phyloP scores from a whole-genome alignment of 1,140 invertebrate genomes.

The Bactericera cockerelli region DNA sequence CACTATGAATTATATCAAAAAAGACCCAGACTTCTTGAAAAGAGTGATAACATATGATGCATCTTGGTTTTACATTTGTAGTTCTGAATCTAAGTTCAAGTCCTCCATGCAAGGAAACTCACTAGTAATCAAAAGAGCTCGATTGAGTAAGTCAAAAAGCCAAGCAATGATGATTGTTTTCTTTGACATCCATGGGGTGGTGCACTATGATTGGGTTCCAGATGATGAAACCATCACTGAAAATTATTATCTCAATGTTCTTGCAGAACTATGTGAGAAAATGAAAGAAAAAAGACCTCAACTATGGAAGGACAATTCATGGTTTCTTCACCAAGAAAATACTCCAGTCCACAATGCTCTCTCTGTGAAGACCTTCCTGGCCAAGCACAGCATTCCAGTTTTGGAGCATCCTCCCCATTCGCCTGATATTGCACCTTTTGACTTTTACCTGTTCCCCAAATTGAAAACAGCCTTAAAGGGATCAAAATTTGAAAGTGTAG shows the following conservation, averaged over 20 bases:
- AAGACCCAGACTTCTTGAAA: conserved; percentile 16
- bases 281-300: conserved; percentile 16
- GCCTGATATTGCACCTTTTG: no score
- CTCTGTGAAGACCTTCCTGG: conserved; percentile 19
- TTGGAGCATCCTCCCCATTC: no score
- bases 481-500: no score
- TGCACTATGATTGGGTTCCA: conserved; percentile 25
- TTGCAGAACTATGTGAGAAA: conserved; percentile 19
- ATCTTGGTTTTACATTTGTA: conserved; percentile 16
- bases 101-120: conserved; percentile 17
- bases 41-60: conserved; percentile 16
- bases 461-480: no score
- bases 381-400: conserved; percentile 19
- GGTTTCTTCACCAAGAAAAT: conserved; percentile 15
- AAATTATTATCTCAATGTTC: conserved; percentile 23
- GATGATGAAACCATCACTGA: conserved; percentile 24
- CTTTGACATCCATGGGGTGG: conserved; percentile 22
- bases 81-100: conserved; percentile 17
- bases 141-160: conserved; percentile 18
- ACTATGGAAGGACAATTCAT: conserved; percentile 16
- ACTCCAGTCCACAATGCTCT: conserved; percentile 16
- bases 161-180: conserved; percentile 24
- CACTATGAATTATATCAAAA: conserved; percentile 14
- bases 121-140: conserved; percentile 19
- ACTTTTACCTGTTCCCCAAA: no score